These are phyloP conservation scores for Geranospiza caerulescens DNA, from an alignment of 2,797 vertebrate species.

Conservation along the genomic window DNA sequence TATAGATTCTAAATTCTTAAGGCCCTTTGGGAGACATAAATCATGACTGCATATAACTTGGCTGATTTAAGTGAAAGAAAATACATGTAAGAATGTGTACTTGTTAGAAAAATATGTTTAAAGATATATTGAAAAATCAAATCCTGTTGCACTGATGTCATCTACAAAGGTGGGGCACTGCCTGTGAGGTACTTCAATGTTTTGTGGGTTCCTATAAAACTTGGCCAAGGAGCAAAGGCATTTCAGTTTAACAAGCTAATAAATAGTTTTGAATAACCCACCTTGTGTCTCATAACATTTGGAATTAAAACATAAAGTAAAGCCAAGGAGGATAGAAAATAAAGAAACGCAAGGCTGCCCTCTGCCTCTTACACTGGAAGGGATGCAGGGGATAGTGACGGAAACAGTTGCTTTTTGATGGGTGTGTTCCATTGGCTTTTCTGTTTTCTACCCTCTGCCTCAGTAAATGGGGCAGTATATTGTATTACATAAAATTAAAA, in stretches of 20 bases:
- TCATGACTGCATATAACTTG: constrained; percentile 42
- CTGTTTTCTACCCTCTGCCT: background rate
- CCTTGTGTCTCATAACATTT: constrained; percentile 46
- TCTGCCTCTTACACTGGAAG: constrained; percentile 29
- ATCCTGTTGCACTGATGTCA: constrained; percentile 37
- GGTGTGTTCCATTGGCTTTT: background rate
- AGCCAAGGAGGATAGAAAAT: background rate
- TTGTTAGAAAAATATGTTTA: constrained; percentile 24
- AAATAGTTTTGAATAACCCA: constrained; percentile 59
- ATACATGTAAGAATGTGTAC: constrained; percentile 47
- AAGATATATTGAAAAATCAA: constrained; percentile 29
- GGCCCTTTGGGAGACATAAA: constrained; percentile 45
- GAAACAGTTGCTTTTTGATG: rapidly evolving
- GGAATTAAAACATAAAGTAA: constrained; percentile 37
- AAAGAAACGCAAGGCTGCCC: constrained; percentile 57
- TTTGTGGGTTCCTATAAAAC: constrained; percentile 37
- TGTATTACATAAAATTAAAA: background rate
- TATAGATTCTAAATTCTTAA: constrained; percentile 35
- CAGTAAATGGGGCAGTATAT: background rate
- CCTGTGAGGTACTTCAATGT: constrained; percentile 47
- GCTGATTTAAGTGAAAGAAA: constrained; percentile 40
- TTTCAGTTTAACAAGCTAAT: constrained; percentile 56
- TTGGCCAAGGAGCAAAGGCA: constrained; percentile 49
- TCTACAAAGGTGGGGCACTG: background rate
- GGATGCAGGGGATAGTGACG: background rate